Percentiles rank a stretch among this genome's conserved stretches.
These are phyloP conservation scores for Hydraecia micacea DNA, from an alignment of 2,888 invertebrate genomes.

Conservation along the genomic window DNA sequence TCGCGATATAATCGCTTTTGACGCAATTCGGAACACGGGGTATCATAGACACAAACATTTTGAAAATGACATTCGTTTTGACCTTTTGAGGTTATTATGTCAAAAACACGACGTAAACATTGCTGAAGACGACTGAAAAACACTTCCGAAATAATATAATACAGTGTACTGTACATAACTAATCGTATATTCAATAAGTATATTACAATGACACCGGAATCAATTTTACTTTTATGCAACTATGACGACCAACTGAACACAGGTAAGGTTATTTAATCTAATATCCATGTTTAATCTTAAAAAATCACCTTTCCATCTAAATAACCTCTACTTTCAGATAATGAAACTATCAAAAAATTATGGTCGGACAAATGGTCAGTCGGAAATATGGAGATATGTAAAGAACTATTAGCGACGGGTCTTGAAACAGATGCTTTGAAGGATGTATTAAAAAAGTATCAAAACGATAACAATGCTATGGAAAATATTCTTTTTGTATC, in stretches of 20 bases:
- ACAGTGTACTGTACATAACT: not conserved
- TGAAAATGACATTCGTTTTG: not conserved
- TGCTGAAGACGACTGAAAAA: not conserved
- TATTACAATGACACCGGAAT: slow-evolving; percentile 63
- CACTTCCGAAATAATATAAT: not conserved
- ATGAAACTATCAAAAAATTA: slow-evolving; percentile 74
- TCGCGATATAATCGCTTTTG: no score
- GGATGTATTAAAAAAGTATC: slow-evolving; percentile 72
- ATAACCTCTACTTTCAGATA: slow-evolving; percentile 72
- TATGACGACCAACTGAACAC: slow-evolving; percentile 78
- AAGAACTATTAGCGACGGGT: slow-evolving; percentile 76
- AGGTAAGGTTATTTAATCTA: slow-evolving; percentile 69
- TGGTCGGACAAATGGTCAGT: slow-evolving; percentile 81
- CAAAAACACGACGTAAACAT: slow-evolving; percentile 12
- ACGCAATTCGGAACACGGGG: no score
- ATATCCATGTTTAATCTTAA: not conserved
- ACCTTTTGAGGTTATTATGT: slow-evolving; percentile 12
- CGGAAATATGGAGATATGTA: slow-evolving; percentile 73
- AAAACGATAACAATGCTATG: slow-evolving; percentile 66
- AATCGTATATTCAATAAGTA: not conserved
- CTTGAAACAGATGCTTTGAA: slow-evolving; percentile 74
- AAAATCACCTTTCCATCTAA: not conserved
- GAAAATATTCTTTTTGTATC: slow-evolving; percentile 90
- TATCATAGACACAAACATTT: not conserved
- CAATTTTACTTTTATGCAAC: slow-evolving; percentile 79